Evolutionary conservation across 1,140 invertebrate genomes (phyloP).

Genomic region (Argopecten irradians): DNA sequence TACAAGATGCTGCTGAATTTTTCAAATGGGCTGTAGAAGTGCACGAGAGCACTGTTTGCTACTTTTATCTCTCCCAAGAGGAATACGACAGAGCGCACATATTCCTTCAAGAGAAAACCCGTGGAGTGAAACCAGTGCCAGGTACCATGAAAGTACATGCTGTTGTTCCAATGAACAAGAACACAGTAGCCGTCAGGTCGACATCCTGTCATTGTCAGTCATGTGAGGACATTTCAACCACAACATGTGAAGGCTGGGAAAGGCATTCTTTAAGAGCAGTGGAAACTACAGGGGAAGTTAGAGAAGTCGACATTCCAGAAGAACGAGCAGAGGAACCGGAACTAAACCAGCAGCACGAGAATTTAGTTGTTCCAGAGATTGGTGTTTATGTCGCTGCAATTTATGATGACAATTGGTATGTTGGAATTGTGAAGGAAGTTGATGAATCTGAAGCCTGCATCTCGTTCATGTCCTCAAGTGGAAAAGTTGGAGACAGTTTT

Average conservation of each 20-base stretch:
- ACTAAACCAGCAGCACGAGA: too few species aligned
- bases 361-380: neutral
- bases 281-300: neutral
- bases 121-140: slow-evolving; percentile 26
- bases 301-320: neutral
- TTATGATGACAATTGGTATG: slow-evolving; percentile 31
- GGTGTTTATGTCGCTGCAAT: slow-evolving; percentile 25
- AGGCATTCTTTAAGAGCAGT: neutral
- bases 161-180: slow-evolving; percentile 28
- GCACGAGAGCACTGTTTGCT: neutral
- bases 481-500: neutral
- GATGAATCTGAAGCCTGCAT: slow-evolving; percentile 29
- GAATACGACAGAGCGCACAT: neutral
- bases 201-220: slow-evolving; percentile 27
- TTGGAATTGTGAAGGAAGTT: slow-evolving; percentile 24
- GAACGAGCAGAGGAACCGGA: neutral
- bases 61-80: slow-evolving; percentile 24
- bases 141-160: slow-evolving; percentile 51
- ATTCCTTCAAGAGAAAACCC: neutral
- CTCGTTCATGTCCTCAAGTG: neutral
- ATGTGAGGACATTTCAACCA: neutral
- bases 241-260: neutral
- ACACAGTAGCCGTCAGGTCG: neutral
- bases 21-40: slow-evolving; percentile 29
- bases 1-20: slow-evolving; percentile 42